These are phyloP conservation scores for Onychomys leucogaster DNA, from an alignment of 2,797 vertebrate genomes.

Conservation along the genomic window DNA sequence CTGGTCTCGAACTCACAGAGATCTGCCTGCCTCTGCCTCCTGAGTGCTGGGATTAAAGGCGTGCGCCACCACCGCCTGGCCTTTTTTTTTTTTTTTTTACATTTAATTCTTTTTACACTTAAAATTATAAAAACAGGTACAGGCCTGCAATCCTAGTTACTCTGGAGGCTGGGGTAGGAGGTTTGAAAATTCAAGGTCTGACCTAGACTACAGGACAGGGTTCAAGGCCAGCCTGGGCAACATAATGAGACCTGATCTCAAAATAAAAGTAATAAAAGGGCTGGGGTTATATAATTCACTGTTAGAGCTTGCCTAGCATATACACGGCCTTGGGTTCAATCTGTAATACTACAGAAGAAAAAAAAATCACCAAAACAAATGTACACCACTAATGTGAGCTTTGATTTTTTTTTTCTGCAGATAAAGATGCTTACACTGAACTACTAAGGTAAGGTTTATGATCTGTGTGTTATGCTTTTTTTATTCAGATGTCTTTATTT, in stretches of 20 bases:
- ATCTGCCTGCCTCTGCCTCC: no score
- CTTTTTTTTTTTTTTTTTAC: neutral
- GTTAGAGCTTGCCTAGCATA: neutral
- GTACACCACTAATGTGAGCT: slow-evolving; percentile 51
- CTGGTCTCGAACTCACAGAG: no score
- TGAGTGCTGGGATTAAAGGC: no score
- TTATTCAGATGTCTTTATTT: slow-evolving; percentile 30
- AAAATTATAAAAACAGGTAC: slow-evolving; percentile 43
- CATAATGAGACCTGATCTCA: neutral
- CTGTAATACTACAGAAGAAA: neutral
- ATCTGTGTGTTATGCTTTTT: slow-evolving; percentile 17
- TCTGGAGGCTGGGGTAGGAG: neutral
- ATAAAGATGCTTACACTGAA: slow-evolving; percentile 83
- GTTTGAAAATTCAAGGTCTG: neutral
- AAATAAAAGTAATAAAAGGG: neutral
- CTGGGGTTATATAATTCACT: neutral
- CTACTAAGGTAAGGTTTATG: slow-evolving; percentile 77
- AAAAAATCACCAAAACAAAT: slow-evolving; percentile 36
- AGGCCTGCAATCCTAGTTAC: neutral
- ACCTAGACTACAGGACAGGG: neutral
- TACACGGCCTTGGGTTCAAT: neutral
- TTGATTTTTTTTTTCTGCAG: slow-evolving; percentile 73
- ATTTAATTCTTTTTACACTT: slow-evolving; percentile 58
- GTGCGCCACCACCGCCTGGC: no score
- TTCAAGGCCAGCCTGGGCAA: neutral